Percentiles rank a stretch among this genome's conserved stretches.
These are phyloP conservation scores for Leucophenga varia DNA, from an alignment of 1,140 invertebrate species.

Conservation along the genomic window DNA sequence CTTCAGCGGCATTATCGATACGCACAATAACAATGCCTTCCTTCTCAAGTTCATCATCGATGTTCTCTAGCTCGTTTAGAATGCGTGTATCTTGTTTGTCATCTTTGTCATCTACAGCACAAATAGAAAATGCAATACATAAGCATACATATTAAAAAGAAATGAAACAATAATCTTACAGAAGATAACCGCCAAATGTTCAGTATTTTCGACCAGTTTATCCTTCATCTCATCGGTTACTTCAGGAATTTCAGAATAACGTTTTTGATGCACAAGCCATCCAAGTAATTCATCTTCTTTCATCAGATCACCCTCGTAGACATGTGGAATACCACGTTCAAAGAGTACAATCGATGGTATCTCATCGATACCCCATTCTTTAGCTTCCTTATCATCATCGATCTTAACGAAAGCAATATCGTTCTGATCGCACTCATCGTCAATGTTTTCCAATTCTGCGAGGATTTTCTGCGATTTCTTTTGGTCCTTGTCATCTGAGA, in stretches of 20 bases:
- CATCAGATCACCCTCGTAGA: slow-evolving; percentile 88
- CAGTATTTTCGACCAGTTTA: slow-evolving; percentile 77
- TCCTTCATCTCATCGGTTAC: slow-evolving; percentile 94
- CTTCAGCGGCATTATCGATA: slow-evolving; percentile 83
- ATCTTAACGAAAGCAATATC: slow-evolving; percentile 93
- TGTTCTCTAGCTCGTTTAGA: slow-evolving; percentile 87
- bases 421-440: slow-evolving; percentile 90
- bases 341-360: slow-evolving; percentile 82
- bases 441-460: slow-evolving; percentile 87
- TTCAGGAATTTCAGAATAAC: slow-evolving; percentile 87
- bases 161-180: slow-evolving; percentile 75
- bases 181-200: slow-evolving; percentile 81
- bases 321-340: slow-evolving; percentile 82
- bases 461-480: slow-evolving; percentile 88
- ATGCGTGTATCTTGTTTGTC: slow-evolving; percentile 86
- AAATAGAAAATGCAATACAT: not conserved
- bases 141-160: not conserved
- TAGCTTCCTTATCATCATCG: slow-evolving; percentile 82
- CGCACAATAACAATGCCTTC: slow-evolving; percentile 88
- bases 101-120: slow-evolving; percentile 77
- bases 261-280: slow-evolving; percentile 87
- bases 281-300: slow-evolving; percentile 88
- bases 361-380: slow-evolving; percentile 83
- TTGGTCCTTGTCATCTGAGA: slow-evolving; percentile 85
- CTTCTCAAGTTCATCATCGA: slow-evolving; percentile 88